Evolutionary conservation across 2,888 invertebrate genomes (phyloP).

Genomic region (Cryptus armator): DNA sequence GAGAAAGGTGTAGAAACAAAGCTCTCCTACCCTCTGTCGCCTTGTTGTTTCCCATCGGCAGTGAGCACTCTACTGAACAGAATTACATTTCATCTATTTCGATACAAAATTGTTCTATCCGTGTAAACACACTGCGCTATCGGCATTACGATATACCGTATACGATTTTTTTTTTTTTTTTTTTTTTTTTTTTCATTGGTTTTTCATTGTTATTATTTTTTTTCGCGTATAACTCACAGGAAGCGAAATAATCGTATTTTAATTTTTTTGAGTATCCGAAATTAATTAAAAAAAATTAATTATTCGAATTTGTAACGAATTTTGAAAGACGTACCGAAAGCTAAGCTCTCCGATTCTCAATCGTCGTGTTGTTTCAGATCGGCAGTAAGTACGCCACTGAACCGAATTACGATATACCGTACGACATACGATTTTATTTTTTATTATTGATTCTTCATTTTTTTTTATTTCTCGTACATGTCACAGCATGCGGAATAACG

Average conservation of each 20-base stretch:
- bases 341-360: no score
- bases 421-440: neutral
- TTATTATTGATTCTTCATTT: neutral
- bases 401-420: no score
- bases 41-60: constrained; percentile 9
- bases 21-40: constrained; percentile 7
- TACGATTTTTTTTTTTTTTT: neutral
- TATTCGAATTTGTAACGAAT: no score
- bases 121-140: neutral
- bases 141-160: neutral
- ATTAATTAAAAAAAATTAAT: no score
- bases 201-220: neutral
- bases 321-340: no score
- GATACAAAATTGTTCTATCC: constrained; percentile 23
- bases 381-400: no score
- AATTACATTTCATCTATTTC: constrained; percentile 43
- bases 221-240: no score
- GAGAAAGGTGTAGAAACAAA: constrained; percentile 20
- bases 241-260: no score
- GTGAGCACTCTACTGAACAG: constrained; percentile 33
- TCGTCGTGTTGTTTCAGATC: no score
- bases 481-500: no score
- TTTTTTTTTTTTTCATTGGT: neutral
- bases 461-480: no score
- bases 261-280: no score